phyloP scores from a whole-genome alignment of 1,140 invertebrate genomes.

The Lasaia peninsularis region DNA sequence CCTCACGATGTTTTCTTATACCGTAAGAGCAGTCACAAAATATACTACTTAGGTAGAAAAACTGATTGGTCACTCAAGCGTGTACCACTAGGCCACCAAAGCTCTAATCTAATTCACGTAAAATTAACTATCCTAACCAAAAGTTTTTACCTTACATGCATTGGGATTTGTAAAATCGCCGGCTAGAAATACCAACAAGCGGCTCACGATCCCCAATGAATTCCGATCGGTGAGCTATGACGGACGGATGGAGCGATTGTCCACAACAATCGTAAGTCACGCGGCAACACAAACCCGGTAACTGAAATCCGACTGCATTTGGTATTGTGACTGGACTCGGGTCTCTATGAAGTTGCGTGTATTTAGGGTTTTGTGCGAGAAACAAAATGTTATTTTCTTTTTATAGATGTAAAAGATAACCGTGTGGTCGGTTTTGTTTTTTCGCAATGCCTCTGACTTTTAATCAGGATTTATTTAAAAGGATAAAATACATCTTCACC shows the following conservation, averaged over 20 bases:
- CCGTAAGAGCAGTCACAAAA: too few species aligned
- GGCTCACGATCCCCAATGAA: constrained; percentile 10
- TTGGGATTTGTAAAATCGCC: not conserved
- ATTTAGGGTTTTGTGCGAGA: not conserved
- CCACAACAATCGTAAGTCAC: constrained; percentile 10
- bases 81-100: too few species aligned
- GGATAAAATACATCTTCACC: too few species aligned
- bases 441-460: too few species aligned
- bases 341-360: not conserved
- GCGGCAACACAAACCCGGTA: not conserved
- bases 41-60: too few species aligned
- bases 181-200: not conserved
- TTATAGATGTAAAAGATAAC: not conserved
- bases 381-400: not conserved
- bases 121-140: too few species aligned
- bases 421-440: too few species aligned
- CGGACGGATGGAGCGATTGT: not conserved
- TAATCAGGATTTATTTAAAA: too few species aligned
- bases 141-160: too few species aligned
- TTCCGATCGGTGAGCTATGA: constrained; percentile 4
- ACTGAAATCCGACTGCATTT: constrained; percentile 5
- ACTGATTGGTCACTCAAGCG: too few species aligned
- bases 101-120: too few species aligned
- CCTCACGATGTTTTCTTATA: too few species aligned
- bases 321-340: not conserved